Base-by-base conservation (phyloP, 2,888 invertebrate genomes). In the Macropis europaea region DNA sequence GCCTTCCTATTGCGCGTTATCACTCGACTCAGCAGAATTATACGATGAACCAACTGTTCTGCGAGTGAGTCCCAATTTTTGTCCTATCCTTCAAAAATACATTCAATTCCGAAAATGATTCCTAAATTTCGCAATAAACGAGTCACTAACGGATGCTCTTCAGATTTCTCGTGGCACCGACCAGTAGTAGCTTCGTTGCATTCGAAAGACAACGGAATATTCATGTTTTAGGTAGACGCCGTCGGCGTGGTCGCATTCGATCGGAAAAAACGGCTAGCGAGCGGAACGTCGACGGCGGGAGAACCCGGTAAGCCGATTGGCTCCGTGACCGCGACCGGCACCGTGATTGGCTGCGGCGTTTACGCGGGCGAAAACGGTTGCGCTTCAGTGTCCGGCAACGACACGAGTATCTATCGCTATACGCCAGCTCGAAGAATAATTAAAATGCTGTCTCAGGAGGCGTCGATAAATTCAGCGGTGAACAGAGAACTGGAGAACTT, bases 261-360 rank as follows among this genome's bases (percentile, higher is more conserved):
- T 63, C 68, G 75, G 42, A 70, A 74, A 13, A 77, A 72, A 7
- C 73, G 66, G 6, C 56, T 86, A 11, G 70, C 81, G 3, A 79
- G 84, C 40, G 86, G 85, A 3, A 76, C 77, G 7, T 81, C 84
- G 15, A 84, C 84, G 3, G 66, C 69, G 0, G 82, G 82, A 22
- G 53, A 77, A 54, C 59, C 76, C 3, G 61, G 60, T 0, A 79
- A 79, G 22, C 52, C 73, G 2, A 32, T 69, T 17, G 79, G 83
- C 26, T 61, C 28, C 2, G n/a, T 86, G 17, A 86, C 79, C 24
- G 77, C 85, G 6, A 64, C 66, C 0, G 84, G 79, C 3, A 77
- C 84, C 1, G 76, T 83, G 0, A 45, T 81, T 34, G 86, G 87
- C 13, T 85, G 86, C 42, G 86, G 86, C 9, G 76, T 87, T 52